Evolutionary conservation across 1,140 invertebrate species (phyloP), one percentile per base, ranked within the genome.

Genomic region (Drosophila mojavensis): DNA sequence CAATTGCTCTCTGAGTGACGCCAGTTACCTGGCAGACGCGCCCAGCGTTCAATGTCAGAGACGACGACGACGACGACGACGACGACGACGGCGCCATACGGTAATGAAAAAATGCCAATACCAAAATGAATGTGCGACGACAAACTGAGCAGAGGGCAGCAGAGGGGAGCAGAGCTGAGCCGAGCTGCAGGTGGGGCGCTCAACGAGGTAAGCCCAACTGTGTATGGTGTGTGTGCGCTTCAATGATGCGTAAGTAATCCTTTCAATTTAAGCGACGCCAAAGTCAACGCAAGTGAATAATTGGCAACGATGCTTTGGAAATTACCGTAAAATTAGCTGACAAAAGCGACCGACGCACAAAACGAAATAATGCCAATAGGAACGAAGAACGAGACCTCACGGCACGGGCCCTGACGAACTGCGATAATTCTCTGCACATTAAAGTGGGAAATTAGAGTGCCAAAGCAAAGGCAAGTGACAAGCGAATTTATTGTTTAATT

Each of bases 1-100:
- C 88, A 91, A 90, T 91, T 91, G 88, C 88, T 76, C 80, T 84
- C 85, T 90, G 81, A 90, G 75, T 89, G 85, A 83, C 80, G 74
- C 73, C 69, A 60, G 72, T 88, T 74, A 81, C 68, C 77, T 68
- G 68, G 41, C 65, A 63, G 26, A 58, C 53, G 54, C 36, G 11
- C 36, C 54, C 48, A 69, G 47, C 75, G 55, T 78, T 85, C 80
- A 83, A 79, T 79, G 76, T 72, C 77, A 83, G 78, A 56, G 59
- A 43, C 39, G 36, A 4, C 36, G 10, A 33, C 30, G 30, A 6
- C 36, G 36, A 2, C 36, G 72, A 20, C 20, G 20, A 20, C 20
- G 20, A n/a, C n/a, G n/a, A n/a, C n/a, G n/a, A n/a, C n/a, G n/a
- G 43, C 53, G 58, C 51, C 45, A 53, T 39, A 26, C 50, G 56